Evolutionary conservation across 1,140 invertebrate genomes (phyloP).

Genomic region (Dendrolimus punctatus): DNA sequence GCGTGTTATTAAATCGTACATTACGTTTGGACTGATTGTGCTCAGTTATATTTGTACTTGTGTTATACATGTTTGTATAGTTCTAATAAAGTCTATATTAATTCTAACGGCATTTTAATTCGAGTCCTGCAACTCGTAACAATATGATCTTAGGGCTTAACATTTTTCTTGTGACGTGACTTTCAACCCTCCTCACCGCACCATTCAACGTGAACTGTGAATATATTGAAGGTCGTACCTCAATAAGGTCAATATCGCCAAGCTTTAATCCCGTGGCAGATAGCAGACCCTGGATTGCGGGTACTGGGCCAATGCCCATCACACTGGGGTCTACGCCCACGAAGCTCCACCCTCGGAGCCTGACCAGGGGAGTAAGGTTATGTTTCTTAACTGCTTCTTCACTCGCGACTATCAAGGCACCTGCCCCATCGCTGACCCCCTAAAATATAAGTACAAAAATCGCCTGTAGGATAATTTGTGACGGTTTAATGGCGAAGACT

Average conservation of each 20-base stretch:
- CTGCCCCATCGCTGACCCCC: constrained; percentile 97
- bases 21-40: no score
- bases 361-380: constrained; percentile 84
- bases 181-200: no score
- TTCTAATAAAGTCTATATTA: no score
- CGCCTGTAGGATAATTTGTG: not conserved
- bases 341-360: constrained; percentile 82
- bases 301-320: constrained; percentile 93
- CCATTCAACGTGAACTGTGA: no score
- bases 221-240: constrained; percentile 74
- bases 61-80: no score
- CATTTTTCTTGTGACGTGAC: not conserved
- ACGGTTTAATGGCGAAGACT: no score
- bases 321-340: constrained; percentile 90
- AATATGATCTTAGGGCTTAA: no score
- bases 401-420: constrained; percentile 89
- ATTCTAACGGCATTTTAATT: no score
- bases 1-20: no score
- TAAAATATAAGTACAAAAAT: constrained; percentile 10
- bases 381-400: constrained; percentile 90
- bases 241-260: constrained; percentile 92
- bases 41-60: no score
- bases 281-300: constrained; percentile 90
- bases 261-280: constrained; percentile 82
- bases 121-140: no score